phyloP scores from a whole-genome alignment of 2,888 invertebrate genomes.

The Mythimna ferrago region DNA sequence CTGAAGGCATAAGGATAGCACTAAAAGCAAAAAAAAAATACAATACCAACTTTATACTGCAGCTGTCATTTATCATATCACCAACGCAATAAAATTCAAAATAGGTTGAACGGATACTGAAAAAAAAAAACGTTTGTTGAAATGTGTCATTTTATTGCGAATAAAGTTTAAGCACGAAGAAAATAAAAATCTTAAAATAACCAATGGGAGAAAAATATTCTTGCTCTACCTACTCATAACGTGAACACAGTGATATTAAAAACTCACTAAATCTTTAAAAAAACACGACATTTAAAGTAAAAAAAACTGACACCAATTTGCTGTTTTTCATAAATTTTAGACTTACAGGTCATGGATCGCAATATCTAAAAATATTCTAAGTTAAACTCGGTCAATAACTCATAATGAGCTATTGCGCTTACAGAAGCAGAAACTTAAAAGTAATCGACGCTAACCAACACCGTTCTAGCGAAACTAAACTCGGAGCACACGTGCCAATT shows the following conservation, averaged over 20 bases:
- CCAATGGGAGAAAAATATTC: too few species aligned
- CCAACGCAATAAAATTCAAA: too few species aligned
- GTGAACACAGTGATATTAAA: neutral
- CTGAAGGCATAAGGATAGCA: too few species aligned
- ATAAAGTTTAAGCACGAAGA: too few species aligned
- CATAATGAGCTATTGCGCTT: slow-evolving; percentile 47
- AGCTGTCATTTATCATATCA: too few species aligned
- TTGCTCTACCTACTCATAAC: too few species aligned
- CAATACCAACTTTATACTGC: too few species aligned
- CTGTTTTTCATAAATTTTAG: slow-evolving; percentile 4
- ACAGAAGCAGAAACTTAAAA: slow-evolving; percentile 44
- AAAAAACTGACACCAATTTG: slow-evolving; percentile 2
- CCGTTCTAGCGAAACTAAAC: slow-evolving; percentile 29
- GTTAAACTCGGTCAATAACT: slow-evolving; percentile 42
- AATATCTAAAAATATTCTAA: slow-evolving; percentile 33
- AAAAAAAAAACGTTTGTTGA: too few species aligned
- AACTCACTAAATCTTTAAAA: neutral
- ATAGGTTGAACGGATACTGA: too few species aligned
- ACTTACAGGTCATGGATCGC: neutral
- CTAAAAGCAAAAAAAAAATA: too few species aligned
- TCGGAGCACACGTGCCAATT: slow-evolving; percentile 5
- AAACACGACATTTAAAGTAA: neutral
- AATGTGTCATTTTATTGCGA: too few species aligned
- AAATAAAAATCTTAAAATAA: too few species aligned
- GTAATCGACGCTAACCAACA: slow-evolving; percentile 32